Evolutionary conservation across 1,140 invertebrate species (phyloP).

Genomic region (Achroia grisella): DNA sequence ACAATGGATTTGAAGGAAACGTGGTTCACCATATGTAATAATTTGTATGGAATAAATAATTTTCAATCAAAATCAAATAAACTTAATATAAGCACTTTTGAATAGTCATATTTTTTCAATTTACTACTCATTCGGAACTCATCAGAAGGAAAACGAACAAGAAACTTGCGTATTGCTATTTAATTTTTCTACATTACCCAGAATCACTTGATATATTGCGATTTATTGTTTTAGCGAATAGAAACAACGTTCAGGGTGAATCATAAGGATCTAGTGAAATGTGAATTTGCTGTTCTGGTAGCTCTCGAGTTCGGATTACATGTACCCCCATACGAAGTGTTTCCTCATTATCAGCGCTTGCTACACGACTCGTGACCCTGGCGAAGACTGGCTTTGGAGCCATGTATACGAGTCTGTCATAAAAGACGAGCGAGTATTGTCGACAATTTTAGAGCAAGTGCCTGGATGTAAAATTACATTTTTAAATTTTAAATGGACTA

Average conservation of each 20-base stretch:
- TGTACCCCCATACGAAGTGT: slow-evolving; percentile 91
- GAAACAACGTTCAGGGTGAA: slow-evolving; percentile 93
- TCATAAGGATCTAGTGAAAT: slow-evolving; percentile 91
- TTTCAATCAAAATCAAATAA: too few species aligned
- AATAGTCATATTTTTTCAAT: too few species aligned
- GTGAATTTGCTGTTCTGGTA: slow-evolving; percentile 95
- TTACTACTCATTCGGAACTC: too few species aligned
- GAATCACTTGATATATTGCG: not conserved
- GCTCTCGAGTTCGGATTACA: slow-evolving; percentile 96
- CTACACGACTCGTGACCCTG: slow-evolving; percentile 87
- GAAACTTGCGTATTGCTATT: too few species aligned
- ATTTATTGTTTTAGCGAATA: slow-evolving; percentile 79
- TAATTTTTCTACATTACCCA: slow-evolving; percentile 2
- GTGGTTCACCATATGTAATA: too few species aligned
- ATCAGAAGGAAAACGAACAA: too few species aligned
- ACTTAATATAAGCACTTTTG: too few species aligned
- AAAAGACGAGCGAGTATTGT: slow-evolving; percentile 39
- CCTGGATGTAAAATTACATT: slow-evolving; percentile 24
- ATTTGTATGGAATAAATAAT: too few species aligned
- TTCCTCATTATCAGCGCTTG: slow-evolving; percentile 95
- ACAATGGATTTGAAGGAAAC: too few species aligned
- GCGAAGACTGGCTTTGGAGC: slow-evolving; percentile 34
- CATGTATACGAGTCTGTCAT: slow-evolving; percentile 20
- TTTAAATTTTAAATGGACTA: too few species aligned
- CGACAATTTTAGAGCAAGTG: slow-evolving; percentile 31